Base-by-base conservation (phyloP, 2,797 vertebrate species). In the Ammospiza maritima region DNA sequence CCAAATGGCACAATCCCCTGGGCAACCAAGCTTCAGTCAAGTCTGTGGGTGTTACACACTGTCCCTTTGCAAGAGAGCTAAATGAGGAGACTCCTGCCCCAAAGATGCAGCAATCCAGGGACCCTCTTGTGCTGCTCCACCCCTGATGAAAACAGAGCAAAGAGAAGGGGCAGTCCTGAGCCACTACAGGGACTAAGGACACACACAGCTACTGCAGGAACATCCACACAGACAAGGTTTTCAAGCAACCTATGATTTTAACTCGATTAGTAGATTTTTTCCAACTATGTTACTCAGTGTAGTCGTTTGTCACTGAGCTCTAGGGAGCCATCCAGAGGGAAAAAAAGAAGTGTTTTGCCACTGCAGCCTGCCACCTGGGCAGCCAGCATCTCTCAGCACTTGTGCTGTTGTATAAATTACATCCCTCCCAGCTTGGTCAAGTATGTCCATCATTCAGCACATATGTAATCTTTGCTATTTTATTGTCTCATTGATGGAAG, bases 401-500 rank as follows among this genome's bases (percentile, higher is more conserved):
- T 94, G 72, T 14, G 36, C 94, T 95, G 93, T 58, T 97, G 90
- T 90, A 83, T 89, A 94, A 96, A 96, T 96, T 96, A 94, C 85
- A 85, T 86, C 87, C 89, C 74, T 84, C 94, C 84, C 77, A 77
- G 89, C 65, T 65, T 96, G 94, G 94, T 96, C 96, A 95, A 95
- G 89, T 94, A 94, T 75, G 95, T 90, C 95, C 92, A 94, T 96
- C 96, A 88, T 83, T 97, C 96, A 92, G 89, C 94, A 94, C 85
- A 50, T 93, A 94, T 95, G 95, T 93, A 97, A 96, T 94, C 89
- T 91, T 94, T 9, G 3, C 91, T 88, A 85, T 66, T 96, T 97
- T 96, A 97, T 90, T 96, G 92, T 95, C 90, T 97, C 72, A 90
- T 74, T 93, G 96, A 97, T 93, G 85, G 94, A 97, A 95, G 92